These are phyloP conservation scores for Torymus tubicola DNA, from an alignment of 2,888 invertebrate genomes.

Conservation along the genomic window DNA sequence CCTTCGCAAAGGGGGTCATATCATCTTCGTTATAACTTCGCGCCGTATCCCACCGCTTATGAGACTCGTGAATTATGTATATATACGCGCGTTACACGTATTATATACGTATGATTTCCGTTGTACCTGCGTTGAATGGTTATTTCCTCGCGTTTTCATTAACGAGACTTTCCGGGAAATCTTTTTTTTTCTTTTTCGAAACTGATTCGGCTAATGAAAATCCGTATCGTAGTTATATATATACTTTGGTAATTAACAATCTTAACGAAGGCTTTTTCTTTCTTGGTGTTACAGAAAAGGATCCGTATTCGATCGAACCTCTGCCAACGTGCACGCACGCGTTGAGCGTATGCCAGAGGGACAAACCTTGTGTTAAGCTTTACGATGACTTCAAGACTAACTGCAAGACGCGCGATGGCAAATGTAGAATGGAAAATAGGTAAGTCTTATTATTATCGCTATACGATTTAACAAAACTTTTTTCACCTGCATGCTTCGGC, in stretches of 20 bases:
- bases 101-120: neutral
- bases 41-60: constrained; percentile 3
- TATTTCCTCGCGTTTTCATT: constrained; percentile 18
- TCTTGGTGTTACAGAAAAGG: constrained; percentile 83
- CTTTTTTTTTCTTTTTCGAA: no score
- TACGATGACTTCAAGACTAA: constrained; percentile 92
- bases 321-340: constrained; percentile 94
- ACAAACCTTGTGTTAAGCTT: constrained; percentile 87
- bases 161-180: neutral
- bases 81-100: neutral
- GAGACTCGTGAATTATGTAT: constrained; percentile 16
- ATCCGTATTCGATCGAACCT: constrained; percentile 92
- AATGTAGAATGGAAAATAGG: constrained; percentile 94
- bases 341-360: constrained; percentile 89
- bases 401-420: constrained; percentile 91
- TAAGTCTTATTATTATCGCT: constrained; percentile 74
- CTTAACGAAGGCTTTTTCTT: neutral
- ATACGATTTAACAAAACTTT: no score
- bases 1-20: neutral
- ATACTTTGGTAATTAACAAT: neutral
- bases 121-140: neutral
- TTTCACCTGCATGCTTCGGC: no score
- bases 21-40: neutral
- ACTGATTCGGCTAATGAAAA: no score
- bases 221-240: neutral